A percentile compares a stretch with the other conserved stretches of the same genome.
Conservation (phyloP, 2,888 invertebrate genomes). For the Pammene aurita region DNA sequence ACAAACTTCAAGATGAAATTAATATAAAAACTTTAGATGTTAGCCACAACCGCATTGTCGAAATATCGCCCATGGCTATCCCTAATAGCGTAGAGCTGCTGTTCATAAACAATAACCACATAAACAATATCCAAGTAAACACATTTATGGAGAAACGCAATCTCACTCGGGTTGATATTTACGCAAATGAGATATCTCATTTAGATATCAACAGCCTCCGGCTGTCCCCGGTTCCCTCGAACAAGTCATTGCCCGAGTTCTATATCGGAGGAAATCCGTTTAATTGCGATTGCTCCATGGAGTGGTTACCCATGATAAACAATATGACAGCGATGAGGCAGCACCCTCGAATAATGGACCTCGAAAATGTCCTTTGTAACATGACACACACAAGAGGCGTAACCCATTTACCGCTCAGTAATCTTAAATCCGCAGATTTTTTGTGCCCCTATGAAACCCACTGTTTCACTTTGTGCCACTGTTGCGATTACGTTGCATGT, state of each 20-base stretch:
- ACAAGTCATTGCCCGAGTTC: slow-evolving; percentile 92
- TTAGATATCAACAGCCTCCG: slow-evolving; percentile 92
- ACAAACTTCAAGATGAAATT: slow-evolving; percentile 90
- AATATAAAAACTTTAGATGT: slow-evolving; percentile 93
- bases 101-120: slow-evolving; percentile 95
- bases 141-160: slow-evolving; percentile 93
- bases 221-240: slow-evolving; percentile 88
- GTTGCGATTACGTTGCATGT: slow-evolving; percentile 97
- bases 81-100: slow-evolving; percentile 94
- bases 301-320: slow-evolving; percentile 96
- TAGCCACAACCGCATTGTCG: slow-evolving; percentile 93
- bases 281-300: slow-evolving; percentile 97
- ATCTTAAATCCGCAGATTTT: slow-evolving; percentile 91
- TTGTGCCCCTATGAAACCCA: slow-evolving; percentile 95
- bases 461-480: slow-evolving; percentile 96
- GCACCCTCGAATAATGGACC: slow-evolving; percentile 94
- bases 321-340: slow-evolving; percentile 91
- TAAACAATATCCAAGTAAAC: slow-evolving; percentile 90
- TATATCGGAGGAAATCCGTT: slow-evolving; percentile 97
- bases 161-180: slow-evolving; percentile 94
- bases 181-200: slow-evolving; percentile 92
- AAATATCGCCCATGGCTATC: slow-evolving; percentile 91
- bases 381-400: slow-evolving; percentile 92
- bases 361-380: slow-evolving; percentile 93
- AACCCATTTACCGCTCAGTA: slow-evolving; percentile 88